Evolutionary conservation across 2,888 invertebrate genomes (phyloP), one percentile per base, ranked within the genome.

Genomic region (Argyra leucocephala): DNA sequence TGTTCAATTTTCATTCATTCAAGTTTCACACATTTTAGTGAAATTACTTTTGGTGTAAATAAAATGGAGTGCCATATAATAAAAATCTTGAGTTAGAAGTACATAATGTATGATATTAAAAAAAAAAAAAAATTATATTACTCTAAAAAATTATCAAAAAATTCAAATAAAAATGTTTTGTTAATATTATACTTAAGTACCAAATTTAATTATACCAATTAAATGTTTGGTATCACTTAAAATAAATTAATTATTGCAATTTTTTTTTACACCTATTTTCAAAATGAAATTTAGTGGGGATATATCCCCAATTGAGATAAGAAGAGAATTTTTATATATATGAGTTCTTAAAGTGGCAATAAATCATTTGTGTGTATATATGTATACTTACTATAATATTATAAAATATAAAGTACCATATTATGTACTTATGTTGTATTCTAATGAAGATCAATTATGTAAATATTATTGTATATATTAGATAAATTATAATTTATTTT

Each of bases 291-390:
- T 48, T 48, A 3, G 6, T 18, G 31, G 31, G 31, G 31, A 12
- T 48, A 18, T 48, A 48, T 48, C 12, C 48, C 48, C 48, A 48
- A 48, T 48, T 48, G 48, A 48, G 48, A 48, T 48, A 48, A 48
- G 48, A 48, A 15, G 5, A 15, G 48, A 48, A 48, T 31, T 31
- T 26, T 26, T 26, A 6, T 37, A 9, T 37, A 37, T 48, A 48
- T 48, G 48, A 48, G 48, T 48, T 48, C 48, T 48, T 48, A n/a
- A 15, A 48, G 48, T 48, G 48, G 48, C n/a, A 48, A 48, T 48
- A 48, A 48, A 48, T 48, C 15, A 37, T 37, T 37, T 26, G 26
- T 26, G 26, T 26, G n/a, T n/a, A n/a, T n/a, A n/a, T n/a, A n/a
- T n/a, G n/a, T n/a, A n/a, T n/a, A n/a, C n/a, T n/a, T n/a, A n/a